Percentiles rank a stretch among this genome's conserved stretches.
Evolutionary conservation across 2,113 vertebrate genomes (phyloP).

Genomic region (Otolemur garnettii): DNA sequence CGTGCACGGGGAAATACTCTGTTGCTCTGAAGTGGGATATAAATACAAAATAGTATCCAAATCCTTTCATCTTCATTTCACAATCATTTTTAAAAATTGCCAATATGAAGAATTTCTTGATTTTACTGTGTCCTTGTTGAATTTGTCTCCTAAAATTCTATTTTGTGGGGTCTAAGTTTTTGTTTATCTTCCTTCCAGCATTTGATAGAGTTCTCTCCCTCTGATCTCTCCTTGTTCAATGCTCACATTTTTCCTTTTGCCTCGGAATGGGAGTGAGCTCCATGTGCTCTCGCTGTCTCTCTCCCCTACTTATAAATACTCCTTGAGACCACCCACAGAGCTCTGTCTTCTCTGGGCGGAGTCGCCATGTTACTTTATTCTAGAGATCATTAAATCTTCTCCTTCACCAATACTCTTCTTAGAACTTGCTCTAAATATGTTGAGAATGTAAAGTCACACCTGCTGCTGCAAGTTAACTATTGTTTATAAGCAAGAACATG

Average conservation of each 20-base stretch:
- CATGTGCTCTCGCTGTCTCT: not conserved
- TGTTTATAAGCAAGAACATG: not conserved
- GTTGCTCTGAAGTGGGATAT: not conserved
- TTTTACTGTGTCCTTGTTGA: not conserved
- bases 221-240: not conserved
- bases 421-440: not conserved
- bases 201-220: not conserved
- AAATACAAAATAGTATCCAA: not conserved
- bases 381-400: not conserved
- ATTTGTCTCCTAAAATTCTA: not conserved
- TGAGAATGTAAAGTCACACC: not conserved
- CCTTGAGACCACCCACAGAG: not conserved
- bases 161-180: not conserved
- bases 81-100: not conserved
- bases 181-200: not conserved
- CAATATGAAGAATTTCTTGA: not conserved
- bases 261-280: not conserved
- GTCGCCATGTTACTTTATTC: conserved; percentile 14
- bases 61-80: not conserved
- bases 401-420: not conserved
- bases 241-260: not conserved
- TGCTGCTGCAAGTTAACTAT: not conserved
- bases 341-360: not conserved
- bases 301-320: not conserved
- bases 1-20: not conserved